Conservation (phyloP, 2,797 vertebrate species). For the Gadopsis bispinosus region DNA sequence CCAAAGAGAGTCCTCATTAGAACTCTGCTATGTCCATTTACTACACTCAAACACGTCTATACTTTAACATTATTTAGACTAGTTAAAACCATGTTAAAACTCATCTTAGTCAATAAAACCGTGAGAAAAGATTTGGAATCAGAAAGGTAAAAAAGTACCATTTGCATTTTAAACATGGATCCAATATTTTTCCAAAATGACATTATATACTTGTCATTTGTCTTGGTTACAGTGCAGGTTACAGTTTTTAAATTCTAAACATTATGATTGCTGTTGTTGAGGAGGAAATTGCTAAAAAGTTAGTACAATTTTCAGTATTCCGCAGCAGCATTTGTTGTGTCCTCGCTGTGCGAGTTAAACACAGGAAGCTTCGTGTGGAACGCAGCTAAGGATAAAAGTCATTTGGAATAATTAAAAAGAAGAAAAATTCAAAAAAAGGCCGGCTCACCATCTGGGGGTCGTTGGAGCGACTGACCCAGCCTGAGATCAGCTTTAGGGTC, state of each 20-base stretch:
- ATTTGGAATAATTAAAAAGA: too few species aligned
- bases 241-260: neutral
- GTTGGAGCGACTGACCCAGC: slow-evolving; percentile 97
- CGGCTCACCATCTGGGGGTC: slow-evolving; percentile 96
- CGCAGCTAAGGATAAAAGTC: neutral
- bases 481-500: slow-evolving; percentile 96
- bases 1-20: neutral
- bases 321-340: too few species aligned
- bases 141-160: neutral
- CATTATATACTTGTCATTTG: neutral
- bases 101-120: neutral
- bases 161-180: too few species aligned
- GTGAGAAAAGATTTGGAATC: neutral
- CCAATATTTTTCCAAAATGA: too few species aligned
- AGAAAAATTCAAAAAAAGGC: neutral
- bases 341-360: neutral
- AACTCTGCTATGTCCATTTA: too few species aligned
- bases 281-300: neutral
- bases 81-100: neutral
- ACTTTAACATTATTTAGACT: neutral
- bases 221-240: neutral
- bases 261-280: neutral
- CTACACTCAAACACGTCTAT: neutral
- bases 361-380: neutral
- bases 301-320: slow-evolving; percentile 1